phyloP scores from a whole-genome alignment of 1,140 invertebrate species.

The Himalopsyche phryganea region DNA sequence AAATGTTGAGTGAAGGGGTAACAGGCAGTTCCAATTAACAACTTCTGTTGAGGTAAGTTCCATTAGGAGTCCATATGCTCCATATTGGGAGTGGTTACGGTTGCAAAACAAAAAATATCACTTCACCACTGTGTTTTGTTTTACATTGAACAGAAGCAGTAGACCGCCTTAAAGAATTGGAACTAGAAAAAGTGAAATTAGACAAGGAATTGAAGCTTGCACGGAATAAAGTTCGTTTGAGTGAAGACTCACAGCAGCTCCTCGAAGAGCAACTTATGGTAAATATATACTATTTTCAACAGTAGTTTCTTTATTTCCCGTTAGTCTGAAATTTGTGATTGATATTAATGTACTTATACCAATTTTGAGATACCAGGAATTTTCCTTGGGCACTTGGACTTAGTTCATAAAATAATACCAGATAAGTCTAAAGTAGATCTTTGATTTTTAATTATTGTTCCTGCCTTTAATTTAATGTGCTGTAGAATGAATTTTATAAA shows the following conservation, averaged over 20 bases:
- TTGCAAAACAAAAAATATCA: no score
- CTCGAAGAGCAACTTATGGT: slow-evolving; percentile 62
- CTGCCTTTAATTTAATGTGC: neutral
- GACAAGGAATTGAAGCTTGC: slow-evolving; percentile 65
- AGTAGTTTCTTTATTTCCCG: neutral
- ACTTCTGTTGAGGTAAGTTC: no score
- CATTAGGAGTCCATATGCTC: no score
- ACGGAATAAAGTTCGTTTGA: slow-evolving; percentile 61
- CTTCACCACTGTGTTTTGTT: no score
- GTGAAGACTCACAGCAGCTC: slow-evolving; percentile 64
- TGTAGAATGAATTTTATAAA: no score
- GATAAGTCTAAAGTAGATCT: neutral
- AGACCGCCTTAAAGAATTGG: slow-evolving; percentile 60
- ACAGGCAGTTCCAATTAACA: no score
- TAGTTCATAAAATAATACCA: neutral
- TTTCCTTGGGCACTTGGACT: neutral
- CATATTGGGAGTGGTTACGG: no score
- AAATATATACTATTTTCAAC: slow-evolving; percentile 1
- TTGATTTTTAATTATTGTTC: neutral
- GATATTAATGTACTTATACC: neutral
- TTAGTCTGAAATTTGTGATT: neutral
- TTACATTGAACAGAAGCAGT: slow-evolving; percentile 58
- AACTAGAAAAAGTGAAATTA: slow-evolving; percentile 62
- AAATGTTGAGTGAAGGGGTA: no score
- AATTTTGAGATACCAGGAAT: neutral